Percentiles rank a stretch among this genome's conserved stretches.
phyloP scores from a whole-genome alignment of 2,888 invertebrate species.

The Ochropleura leucogaster region DNA sequence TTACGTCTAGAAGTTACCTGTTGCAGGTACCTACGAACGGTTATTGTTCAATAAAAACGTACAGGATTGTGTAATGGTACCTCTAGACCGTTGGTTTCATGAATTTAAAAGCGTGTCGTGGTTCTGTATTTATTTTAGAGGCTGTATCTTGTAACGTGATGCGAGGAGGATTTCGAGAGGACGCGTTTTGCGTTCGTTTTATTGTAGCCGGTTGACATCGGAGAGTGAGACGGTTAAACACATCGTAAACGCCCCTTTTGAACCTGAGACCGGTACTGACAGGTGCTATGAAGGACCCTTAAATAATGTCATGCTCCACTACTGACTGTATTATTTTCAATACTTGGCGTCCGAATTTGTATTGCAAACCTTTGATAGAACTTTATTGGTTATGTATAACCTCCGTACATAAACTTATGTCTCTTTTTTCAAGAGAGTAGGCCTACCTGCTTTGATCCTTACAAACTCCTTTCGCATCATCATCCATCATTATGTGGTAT shows the following conservation, averaged over 20 bases:
- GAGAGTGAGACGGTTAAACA: slow-evolving; percentile 7
- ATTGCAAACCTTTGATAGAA: not conserved
- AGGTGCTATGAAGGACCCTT: not conserved
- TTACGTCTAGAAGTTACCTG: slow-evolving; percentile 80
- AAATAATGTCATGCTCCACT: not conserved
- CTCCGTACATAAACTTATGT: not conserved
- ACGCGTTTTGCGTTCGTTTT: slow-evolving; percentile 36
- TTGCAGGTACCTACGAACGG: slow-evolving; percentile 77
- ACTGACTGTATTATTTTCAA: not conserved
- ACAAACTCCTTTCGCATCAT: not conserved
- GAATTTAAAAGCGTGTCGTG: slow-evolving; percentile 73
- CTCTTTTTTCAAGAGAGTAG: not conserved
- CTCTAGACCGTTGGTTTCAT: slow-evolving; percentile 70
- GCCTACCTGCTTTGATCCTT: not conserved
- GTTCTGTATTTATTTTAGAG: slow-evolving; percentile 52
- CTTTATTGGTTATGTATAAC: not conserved
- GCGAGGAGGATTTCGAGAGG: slow-evolving; percentile 15
- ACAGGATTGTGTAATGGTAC: slow-evolving; percentile 78
- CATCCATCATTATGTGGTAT: too few relatives aligned
- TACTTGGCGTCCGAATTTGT: not conserved
- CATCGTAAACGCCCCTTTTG: slow-evolving; percentile 19
- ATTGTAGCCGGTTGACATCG: not conserved
- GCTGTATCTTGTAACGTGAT: slow-evolving; percentile 27
- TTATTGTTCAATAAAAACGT: slow-evolving; percentile 84
- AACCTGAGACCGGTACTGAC: not conserved